These are phyloP conservation scores for Catocala nupta DNA, from an alignment of 2,888 invertebrate species.

Conservation along the genomic window DNA sequence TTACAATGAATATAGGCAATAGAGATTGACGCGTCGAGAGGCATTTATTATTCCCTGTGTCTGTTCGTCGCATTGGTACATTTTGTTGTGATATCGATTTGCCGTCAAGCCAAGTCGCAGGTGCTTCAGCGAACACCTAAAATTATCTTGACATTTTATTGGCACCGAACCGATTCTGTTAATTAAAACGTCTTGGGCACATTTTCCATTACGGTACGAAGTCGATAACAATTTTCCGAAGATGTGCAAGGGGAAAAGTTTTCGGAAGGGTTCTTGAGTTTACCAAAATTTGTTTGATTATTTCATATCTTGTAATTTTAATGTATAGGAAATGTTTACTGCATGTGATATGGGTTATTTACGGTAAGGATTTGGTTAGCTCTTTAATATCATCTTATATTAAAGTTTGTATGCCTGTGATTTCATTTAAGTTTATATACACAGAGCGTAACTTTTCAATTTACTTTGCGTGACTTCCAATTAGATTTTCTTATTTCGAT, in stretches of 20 bases:
- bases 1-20: background rate
- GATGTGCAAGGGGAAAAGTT: constrained; percentile 22
- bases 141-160: constrained; percentile 79
- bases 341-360: too few species aligned
- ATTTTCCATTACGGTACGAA: constrained; percentile 46
- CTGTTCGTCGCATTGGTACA: constrained; percentile 32
- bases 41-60: constrained; percentile 26
- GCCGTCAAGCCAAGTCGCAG: constrained; percentile 70
- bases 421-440: too few species aligned
- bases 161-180: constrained; percentile 65
- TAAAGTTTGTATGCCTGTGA: too few species aligned
- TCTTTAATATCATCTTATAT: too few species aligned
- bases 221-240: constrained; percentile 34
- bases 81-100: constrained; percentile 69
- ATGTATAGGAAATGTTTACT: too few species aligned
- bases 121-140: constrained; percentile 67
- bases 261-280: background rate
- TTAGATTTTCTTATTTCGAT: too few species aligned
- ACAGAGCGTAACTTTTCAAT: too few species aligned
- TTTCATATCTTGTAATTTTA: background rate
- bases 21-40: constrained; percentile 14
- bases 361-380: too few species aligned
- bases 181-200: constrained; percentile 70
- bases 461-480: too few species aligned
- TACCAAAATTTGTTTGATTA: constrained; percentile 1